A percentile compares a stretch with the other conserved stretches of the same genome.
Conservation (phyloP, 2,113 vertebrate species). For the Colaptes auratus region DNA sequence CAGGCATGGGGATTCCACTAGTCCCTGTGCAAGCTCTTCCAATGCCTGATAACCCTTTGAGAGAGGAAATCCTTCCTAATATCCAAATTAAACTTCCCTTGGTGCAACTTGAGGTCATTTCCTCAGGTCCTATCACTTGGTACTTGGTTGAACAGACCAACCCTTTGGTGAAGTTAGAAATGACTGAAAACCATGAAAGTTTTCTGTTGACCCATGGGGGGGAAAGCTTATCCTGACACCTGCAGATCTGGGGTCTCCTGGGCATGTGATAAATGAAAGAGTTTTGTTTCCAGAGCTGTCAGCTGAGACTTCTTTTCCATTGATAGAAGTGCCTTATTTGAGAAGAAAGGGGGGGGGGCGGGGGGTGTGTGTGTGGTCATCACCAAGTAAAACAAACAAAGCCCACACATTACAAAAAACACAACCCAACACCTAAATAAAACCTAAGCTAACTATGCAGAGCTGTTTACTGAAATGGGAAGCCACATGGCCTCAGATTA, state of each 20-base stretch:
- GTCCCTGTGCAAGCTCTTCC: no score
- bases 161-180: background rate
- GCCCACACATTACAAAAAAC: background rate
- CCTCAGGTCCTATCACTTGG: no score
- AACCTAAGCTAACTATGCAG: background rate
- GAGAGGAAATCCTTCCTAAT: no score
- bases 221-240: background rate
- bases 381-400: no score
- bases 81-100: no score
- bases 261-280: background rate
- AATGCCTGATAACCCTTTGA: no score
- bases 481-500: background rate
- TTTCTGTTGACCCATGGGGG: background rate
- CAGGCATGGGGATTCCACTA: no score
- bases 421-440: background rate
- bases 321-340: background rate
- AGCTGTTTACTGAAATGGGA: background rate
- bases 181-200: background rate
- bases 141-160: no score
- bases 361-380: background rate
- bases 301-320: background rate
- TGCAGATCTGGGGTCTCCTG: background rate
- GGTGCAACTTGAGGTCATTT: no score
- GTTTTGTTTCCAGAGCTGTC: background rate
- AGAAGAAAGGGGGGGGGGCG: background rate